Evolutionary conservation across 2,888 invertebrate species (phyloP), one percentile per base, ranked within the genome.

Genomic region (Thera obeliscata): DNA sequence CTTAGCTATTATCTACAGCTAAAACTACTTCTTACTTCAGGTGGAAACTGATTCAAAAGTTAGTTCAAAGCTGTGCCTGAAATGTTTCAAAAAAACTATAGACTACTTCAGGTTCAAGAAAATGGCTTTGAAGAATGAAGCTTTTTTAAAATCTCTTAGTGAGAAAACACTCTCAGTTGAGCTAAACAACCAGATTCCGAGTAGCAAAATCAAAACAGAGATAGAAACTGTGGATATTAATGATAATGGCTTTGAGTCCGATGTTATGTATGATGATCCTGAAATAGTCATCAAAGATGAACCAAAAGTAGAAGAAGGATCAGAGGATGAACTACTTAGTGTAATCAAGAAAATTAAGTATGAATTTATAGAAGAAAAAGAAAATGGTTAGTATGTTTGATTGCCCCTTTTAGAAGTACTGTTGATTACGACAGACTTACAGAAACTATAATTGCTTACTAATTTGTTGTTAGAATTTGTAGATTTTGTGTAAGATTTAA

Each of bases 301-400:
- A 66, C 66, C 38, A 7, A 71, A 68, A 57, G 2, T 43, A 36
- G 74, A 69, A 54, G 41, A 60, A 48, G 59, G 63, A 35, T 73
- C 73, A 9, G 91, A 91, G 46, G 84, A 91, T 72, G 90, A 91
- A 71, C 68, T 89, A 1, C 80, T 91, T 0, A 88, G 86, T 81
- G 87, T 84, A 4, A 80, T 88, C 22, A 81, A 87, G 56, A 74
- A 76, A 57, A 80, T 85, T 4, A 85, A 87, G 74, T 78, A 84
- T 82, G 87, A 88, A 77, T 79, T 75, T n/a, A 48, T 67, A 46
- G 79, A 81, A 36, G 81, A 81, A 65, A 74, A 67, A 64, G 81
- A 81, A 41, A 50, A 56, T 50, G 62, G 62, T 56, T 9, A 46
- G 43, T 46, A 46, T 46, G 43, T 46, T 9, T 5, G 6, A 38